Base-by-base conservation (phyloP, 2,888 invertebrate species). In the Phortica okadai region DNA sequence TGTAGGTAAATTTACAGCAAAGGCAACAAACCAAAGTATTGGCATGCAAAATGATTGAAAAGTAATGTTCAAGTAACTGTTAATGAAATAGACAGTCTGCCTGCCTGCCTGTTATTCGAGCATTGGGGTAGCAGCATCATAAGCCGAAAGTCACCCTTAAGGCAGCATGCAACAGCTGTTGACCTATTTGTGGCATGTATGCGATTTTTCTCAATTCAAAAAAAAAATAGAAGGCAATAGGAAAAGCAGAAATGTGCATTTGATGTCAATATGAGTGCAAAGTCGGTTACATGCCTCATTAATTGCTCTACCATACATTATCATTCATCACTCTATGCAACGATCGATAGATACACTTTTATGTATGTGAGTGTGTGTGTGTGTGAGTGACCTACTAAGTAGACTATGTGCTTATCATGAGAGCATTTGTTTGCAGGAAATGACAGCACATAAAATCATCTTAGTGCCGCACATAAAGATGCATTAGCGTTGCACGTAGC, bases 271-370 rank as follows among this genome's bases (percentile, higher is more conserved):
- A 67, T 69, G 45, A 45, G 2, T 45, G 44, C 59, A 25, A 16
- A 16, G 62, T 21, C 54, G 69, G 75, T 62, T 74, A 41, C 76
- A 78, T 25, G 74, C 74, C 72, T 78, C 76, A 78, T 78, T 76
- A 72, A 74, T 54, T 69, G 69, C 44, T 5, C 8, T 69, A 1
- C 21, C 6, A 10, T 10, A 69, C 16, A 69, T 45, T 69, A 10
- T 62, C 25, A 69, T 10, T 69, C 69, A 45, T 21, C 59, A 59
- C 59, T 59, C 59, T 0, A 45, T 62, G n/a, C 62, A 62, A 45
- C 45, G 45, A 16, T 64, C 3, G 50, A 50, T 50, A 50, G 50
- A 14, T 25, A 62, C 62, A 62, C 25, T 62, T 62, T 62, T 4
- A 11, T 33, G 33, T 33, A 5, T 33, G 21, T 11, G 8, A 1